Base-by-base conservation (phyloP, 2,113 vertebrate genomes). In the Oryzias curvinotus region DNA sequence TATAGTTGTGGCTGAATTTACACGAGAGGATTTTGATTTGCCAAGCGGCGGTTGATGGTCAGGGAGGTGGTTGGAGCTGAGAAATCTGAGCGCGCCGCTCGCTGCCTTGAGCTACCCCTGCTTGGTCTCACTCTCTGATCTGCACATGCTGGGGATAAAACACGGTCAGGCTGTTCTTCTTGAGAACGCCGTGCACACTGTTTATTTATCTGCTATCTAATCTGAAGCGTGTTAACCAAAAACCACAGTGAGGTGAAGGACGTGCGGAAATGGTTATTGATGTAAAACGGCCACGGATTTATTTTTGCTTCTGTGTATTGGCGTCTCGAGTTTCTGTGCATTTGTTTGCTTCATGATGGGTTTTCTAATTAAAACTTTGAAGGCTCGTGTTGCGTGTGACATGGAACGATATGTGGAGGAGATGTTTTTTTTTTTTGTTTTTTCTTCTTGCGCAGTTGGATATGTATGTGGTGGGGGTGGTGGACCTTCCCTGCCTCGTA, bases 131-230 rank as follows among this genome's bases (percentile, higher is more conserved):
- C 41, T 65, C 55, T 65, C 65, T 68, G 72, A 79, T 81, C 53
- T 71, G 73, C 65, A 19, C 73, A 68, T 43, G 56, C 60, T 44
- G 72, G 62, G 77, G 81, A 85, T 72, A 42, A 57, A 52, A 56
- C 66, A 45, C 19, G 68, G 71, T 77, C 78, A 58, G 56, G 62
- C 73, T 5, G 66, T 68, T 82, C 79, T 66, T 68, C 77, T 65
- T 62, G 62, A 77, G 76, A 85, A 80, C 2, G 57, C 57, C 5
- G 51, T 71, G 75, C 58, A 7, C 17, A 18, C 74, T 74, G 79
- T 86, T 87, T 87, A 80, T 88, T 83, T 87, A 79, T 85, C 84
- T 63, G 73, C 68, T 80, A 80, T 87, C 83, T 87, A 81, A 80
- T 85, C 77, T 50, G 10, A 64, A 68, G 80, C 30, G 80, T 72